Base-by-base conservation (phyloP, 2,888 invertebrate genomes). In the Digitonthophagus gazella region DNA sequence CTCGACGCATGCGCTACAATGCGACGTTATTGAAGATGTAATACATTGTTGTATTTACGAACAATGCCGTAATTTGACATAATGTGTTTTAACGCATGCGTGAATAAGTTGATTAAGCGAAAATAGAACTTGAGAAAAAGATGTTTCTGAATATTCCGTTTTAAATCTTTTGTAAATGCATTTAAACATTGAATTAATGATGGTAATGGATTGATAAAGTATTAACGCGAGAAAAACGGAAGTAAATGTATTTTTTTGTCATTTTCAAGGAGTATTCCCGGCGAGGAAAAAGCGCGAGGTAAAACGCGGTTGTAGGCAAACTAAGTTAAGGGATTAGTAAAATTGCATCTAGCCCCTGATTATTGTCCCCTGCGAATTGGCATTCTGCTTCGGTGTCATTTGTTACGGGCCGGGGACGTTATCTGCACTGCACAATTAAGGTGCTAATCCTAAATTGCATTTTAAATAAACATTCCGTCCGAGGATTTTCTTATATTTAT, bases 381-480 rank as follows among this genome's bases (percentile, higher is more conserved):
- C 28, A 44, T 44, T 44, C 28, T 44, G 28, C 28, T 44, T 44
- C 28, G 28, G 28, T 44, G 28, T 44, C 28, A 44, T 44, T 44
- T 44, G 28, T 44, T 44, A 44, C 28, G 28, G 28, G 28, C 28
- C 28, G 3, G 28, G 28, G 11, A 44, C 61, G 20, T 16, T 61
- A 61, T 61, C 61, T 61, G 20, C 61, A 61, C 28, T 61, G 20
- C 61, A 61, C 61, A 61, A 61, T 61, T 61, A 61, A 61, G 18
- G 61, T 61, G 20, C 61, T 61, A 61, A 61, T 61, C 61, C 61
- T 61, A 61, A 61, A 61, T 61, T 61, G 61, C 61, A 61, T 61
- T 61, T 61, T 61, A 61, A 61, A 61, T 61, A 61, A 61, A 61
- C 61, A 61, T 16, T 16, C 16, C 61, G 28, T 44, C 28, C 28